phyloP scores from a whole-genome alignment of 2,797 vertebrate species.

The Euphonia xanthogaster region DNA sequence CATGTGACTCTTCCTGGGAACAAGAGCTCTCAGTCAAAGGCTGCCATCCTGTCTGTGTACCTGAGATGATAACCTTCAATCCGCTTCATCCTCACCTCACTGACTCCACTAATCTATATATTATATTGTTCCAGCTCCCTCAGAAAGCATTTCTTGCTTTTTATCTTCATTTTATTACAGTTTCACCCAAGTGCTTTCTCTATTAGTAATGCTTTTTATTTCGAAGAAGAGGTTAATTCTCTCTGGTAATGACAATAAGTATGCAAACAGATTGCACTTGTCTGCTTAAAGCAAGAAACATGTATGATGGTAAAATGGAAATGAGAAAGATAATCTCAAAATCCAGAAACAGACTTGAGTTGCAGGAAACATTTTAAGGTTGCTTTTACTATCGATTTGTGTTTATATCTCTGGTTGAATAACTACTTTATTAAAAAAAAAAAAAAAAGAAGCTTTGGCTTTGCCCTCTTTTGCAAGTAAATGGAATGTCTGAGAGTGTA shows the following conservation, averaged over 20 bases:
- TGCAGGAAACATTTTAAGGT: not conserved
- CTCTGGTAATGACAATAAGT: not conserved
- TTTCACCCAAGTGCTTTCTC: not conserved
- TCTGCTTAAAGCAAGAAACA: not conserved
- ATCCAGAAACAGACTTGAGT: not conserved
- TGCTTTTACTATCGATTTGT: not conserved
- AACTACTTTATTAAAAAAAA: not conserved
- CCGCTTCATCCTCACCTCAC: not conserved
- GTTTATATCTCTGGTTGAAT: not conserved
- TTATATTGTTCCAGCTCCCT: not conserved
- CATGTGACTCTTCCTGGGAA: not conserved
- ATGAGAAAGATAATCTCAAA: not conserved
- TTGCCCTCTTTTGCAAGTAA: not conserved
- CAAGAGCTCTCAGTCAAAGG: not conserved
- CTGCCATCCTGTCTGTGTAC: not conserved
- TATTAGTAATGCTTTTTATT: not conserved
- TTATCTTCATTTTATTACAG: not conserved
- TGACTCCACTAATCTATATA: not conserved
- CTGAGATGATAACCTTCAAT: not conserved
- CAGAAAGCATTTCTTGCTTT: not conserved
- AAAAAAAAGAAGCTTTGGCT: not conserved
- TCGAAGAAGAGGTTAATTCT: not conserved
- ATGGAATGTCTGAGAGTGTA: not conserved
- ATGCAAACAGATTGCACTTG: not conserved
- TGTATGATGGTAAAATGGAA: not conserved